Percentiles rank a stretch among this genome's conserved stretches.
phyloP scores from a whole-genome alignment of 2,888 invertebrate genomes.

The Halocaridina rubra region DNA sequence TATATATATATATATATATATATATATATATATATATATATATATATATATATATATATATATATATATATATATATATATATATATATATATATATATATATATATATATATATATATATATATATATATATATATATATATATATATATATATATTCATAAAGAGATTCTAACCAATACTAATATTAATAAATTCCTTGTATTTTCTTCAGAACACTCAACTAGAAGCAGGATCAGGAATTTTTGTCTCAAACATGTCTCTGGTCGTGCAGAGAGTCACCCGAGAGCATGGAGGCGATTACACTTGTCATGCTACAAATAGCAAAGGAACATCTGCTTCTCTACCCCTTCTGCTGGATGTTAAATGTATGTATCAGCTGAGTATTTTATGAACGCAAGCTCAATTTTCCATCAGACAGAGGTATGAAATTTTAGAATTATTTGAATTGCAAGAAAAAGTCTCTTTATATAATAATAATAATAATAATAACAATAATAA shows the following conservation, averaged over 20 bases:
- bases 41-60: too few relatives aligned
- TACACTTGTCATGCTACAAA: constrained; percentile 61
- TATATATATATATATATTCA: not conserved
- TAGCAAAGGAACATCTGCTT: constrained; percentile 36
- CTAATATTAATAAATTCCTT: too few relatives aligned
- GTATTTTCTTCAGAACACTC: constrained; percentile 27
- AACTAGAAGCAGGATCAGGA: constrained; percentile 38
- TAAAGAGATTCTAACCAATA: not conserved
- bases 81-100: not conserved
- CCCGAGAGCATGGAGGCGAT: constrained; percentile 43
- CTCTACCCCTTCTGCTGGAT: constrained; percentile 54
- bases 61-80: not conserved
- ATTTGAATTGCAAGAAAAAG: too few relatives aligned
- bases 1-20: too few relatives aligned
- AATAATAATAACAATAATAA: too few relatives aligned
- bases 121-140: not conserved
- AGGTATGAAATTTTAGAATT: too few relatives aligned
- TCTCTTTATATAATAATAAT: too few relatives aligned
- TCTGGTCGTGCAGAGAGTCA: constrained; percentile 59
- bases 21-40: too few relatives aligned
- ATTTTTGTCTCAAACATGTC: constrained; percentile 61
- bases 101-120: not conserved
- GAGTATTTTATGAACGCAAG: not conserved
- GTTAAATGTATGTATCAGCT: constrained; percentile 60
- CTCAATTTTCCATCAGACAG: too few relatives aligned